phyloP scores from a whole-genome alignment of 2,113 vertebrate species.

The Platichthys flesus region DNA sequence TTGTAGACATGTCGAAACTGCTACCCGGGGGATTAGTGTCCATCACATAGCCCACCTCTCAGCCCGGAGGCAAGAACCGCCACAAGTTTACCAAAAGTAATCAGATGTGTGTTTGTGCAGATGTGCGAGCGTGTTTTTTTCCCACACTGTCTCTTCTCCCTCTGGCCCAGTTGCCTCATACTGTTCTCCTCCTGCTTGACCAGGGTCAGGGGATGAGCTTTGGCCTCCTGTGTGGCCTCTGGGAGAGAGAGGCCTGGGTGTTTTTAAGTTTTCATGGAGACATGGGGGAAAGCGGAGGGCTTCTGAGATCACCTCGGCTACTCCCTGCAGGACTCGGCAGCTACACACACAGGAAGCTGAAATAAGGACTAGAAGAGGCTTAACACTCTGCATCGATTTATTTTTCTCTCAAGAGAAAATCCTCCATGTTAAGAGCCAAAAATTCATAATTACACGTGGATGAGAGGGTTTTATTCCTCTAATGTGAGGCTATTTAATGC shows the following conservation, averaged over 20 bases:
- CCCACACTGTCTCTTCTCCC: constrained; percentile 21
- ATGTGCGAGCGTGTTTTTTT: not conserved
- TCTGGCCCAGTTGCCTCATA: constrained; percentile 48
- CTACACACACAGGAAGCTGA: constrained; percentile 64
- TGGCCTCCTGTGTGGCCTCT: constrained; percentile 51
- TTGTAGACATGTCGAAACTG: constrained; percentile 34
- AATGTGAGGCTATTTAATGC: constrained; percentile 66
- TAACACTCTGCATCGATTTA: constrained; percentile 11
- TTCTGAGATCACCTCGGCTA: constrained; percentile 39
- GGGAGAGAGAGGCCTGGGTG: constrained; percentile 15
- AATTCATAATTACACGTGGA: constrained; percentile 63
- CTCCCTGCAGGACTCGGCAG: constrained; percentile 37
- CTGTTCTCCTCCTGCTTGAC: constrained; percentile 42
- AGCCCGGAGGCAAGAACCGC: constrained; percentile 13
- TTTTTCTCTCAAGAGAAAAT: constrained; percentile 41
- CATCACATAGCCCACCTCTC: constrained; percentile 11
- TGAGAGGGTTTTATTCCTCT: constrained; percentile 51
- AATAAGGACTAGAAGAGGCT: constrained; percentile 64
- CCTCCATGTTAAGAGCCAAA: constrained; percentile 55
- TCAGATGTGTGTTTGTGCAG: constrained; percentile 34
- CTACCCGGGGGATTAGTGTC: constrained; percentile 16
- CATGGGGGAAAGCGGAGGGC: not conserved
- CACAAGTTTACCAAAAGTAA: not conserved
- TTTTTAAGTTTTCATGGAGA: not conserved
- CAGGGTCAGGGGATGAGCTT: constrained; percentile 60